A percentile compares a stretch with the other conserved stretches of the same genome.
Evolutionary conservation across 2,797 vertebrate genomes (phyloP).

Genomic region (Pangasius macronema): DNA sequence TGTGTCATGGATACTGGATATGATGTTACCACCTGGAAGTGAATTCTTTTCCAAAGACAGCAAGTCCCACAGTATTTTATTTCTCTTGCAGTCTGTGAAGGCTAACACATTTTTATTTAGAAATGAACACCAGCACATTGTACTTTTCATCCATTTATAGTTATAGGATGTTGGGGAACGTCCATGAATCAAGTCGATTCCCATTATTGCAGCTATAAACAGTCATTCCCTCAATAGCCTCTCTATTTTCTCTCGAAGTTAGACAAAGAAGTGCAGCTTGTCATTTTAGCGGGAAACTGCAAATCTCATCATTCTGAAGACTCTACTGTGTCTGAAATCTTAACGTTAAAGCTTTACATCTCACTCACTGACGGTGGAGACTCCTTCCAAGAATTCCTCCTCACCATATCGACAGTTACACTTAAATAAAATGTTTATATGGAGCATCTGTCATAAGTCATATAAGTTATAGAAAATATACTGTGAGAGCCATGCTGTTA

Average conservation of each 20-base stretch:
- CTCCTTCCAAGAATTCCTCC: background rate
- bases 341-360: background rate
- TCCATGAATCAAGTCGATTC: background rate
- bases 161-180: background rate
- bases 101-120: background rate
- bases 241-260: background rate
- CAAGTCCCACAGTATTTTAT: background rate
- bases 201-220: background rate
- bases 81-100: background rate
- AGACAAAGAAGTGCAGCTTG: background rate
- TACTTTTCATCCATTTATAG: slow-evolving; percentile 1
- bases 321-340: background rate
- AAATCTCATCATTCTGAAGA: background rate
- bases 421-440: background rate
- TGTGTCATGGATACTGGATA: slow-evolving; percentile 1
- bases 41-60: background rate
- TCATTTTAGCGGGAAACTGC: background rate
- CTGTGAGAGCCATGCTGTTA: background rate
- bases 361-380: background rate
- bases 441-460: background rate
- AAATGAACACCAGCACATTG: background rate
- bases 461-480: background rate
- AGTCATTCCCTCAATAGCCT: background rate
- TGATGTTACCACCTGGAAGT: background rate
- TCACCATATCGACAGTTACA: background rate